These are phyloP conservation scores for zebrafish (Danio rerio) DNA, from an alignment of 2,113 vertebrate genomes.

Conservation along the genomic window DNA sequence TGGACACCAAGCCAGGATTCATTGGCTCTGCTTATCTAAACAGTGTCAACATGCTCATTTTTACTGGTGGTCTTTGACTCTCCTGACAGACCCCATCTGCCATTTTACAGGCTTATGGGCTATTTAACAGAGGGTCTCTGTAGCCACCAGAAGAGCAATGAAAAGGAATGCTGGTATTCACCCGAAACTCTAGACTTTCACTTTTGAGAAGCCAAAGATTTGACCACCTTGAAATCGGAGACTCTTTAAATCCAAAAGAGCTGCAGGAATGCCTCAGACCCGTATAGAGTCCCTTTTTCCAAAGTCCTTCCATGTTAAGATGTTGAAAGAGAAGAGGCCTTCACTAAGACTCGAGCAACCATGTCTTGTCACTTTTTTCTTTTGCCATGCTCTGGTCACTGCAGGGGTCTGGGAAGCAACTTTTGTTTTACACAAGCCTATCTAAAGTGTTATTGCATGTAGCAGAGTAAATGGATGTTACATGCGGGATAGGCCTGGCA, in stretches of 20 bases:
- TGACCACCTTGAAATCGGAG: slow-evolving; percentile 55
- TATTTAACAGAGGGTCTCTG: slow-evolving; percentile 54
- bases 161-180: slow-evolving; percentile 54
- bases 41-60: slow-evolving; percentile 58
- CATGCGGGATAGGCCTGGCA: slow-evolving; percentile 12
- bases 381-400: slow-evolving; percentile 31
- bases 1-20: slow-evolving; percentile 48
- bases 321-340: slow-evolving; percentile 27
- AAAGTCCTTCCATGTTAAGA: slow-evolving; percentile 8
- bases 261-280: slow-evolving; percentile 36
- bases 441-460: slow-evolving; percentile 32
- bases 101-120: slow-evolving; percentile 55
- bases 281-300: slow-evolving; percentile 21
- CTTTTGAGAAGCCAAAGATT: slow-evolving; percentile 54
- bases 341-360: neutral
- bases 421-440: slow-evolving; percentile 37
- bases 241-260: slow-evolving; percentile 32
- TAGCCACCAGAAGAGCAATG: slow-evolving; percentile 54
- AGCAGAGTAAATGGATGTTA: slow-evolving; percentile 30
- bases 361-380: neutral
- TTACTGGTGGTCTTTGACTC: slow-evolving; percentile 51
- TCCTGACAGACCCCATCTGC: slow-evolving; percentile 59
- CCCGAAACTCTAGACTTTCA: slow-evolving; percentile 52
- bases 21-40: slow-evolving; percentile 56
- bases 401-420: slow-evolving; percentile 29